These are phyloP conservation scores for Paralvinella palmiformis DNA, from an alignment of 1,140 invertebrate genomes.

Conservation along the genomic window DNA sequence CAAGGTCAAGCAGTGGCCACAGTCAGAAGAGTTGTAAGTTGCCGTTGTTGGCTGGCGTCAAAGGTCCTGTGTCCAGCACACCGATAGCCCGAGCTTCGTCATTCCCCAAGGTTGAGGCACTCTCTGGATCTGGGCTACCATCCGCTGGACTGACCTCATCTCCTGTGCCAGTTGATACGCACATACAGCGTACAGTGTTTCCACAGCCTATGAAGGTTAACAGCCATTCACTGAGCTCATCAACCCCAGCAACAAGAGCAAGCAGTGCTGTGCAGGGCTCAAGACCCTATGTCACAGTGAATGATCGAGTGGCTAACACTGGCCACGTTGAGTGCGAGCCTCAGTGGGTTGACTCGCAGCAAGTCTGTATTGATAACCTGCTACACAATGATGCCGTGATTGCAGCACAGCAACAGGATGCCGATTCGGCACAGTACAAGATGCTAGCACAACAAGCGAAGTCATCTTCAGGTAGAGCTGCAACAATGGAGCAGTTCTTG, in stretches of 20 bases:
- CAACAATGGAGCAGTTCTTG: background rate
- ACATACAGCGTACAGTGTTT: background rate
- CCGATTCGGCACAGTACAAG: background rate
- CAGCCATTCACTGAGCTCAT: slow-evolving; percentile 1
- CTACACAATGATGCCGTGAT: no score
- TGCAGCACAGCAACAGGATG: background rate
- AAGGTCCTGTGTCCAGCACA: background rate
- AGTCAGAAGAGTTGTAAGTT: no score
- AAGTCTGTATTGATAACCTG: no score
- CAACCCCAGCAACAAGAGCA: no score
- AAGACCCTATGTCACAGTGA: no score
- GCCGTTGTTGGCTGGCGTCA: background rate
- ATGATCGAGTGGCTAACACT: no score
- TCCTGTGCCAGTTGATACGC: background rate
- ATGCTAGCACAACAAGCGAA: background rate
- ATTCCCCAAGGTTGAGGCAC: no score
- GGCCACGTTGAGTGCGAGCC: no score
- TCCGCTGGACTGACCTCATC: background rate
- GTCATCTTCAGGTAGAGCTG: background rate
- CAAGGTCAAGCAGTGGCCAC: no score
- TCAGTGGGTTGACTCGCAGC: no score
- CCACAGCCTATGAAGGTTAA: background rate
- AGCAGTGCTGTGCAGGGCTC: no score
- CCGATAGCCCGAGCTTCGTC: background rate
- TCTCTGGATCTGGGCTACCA: no score